Evolutionary conservation across 2,888 invertebrate genomes (phyloP), one percentile per base, ranked within the genome.

Genomic region (Holacanthella duospinosa): DNA sequence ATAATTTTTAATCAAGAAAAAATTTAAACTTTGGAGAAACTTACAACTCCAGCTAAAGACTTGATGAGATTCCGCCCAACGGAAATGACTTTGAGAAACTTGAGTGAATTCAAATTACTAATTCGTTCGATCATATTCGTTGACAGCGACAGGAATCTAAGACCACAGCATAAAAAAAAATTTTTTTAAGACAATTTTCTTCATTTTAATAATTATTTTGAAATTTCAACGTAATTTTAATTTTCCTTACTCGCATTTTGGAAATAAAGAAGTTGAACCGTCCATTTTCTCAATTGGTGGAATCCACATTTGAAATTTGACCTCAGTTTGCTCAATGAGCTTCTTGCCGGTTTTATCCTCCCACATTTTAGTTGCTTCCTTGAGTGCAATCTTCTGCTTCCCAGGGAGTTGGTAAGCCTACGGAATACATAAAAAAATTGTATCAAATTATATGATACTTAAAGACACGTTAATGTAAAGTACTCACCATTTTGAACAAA

Each of bases 271-370:
- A 27, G 95, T 79, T 1, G 87, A 84, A 64, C 62, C 66, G 75
- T 96, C 95, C 91, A 96, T 93, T 80, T 92, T 94, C 75, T 95
- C 95, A 61, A 96, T 90, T 0, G 94, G 92, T 0, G 93, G 94
- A 83, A 86, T 89, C 75, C 90, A 89, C 74, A 93, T 93, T 68
- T 86, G 87, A 55, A 96, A 79, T 65, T 85, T 85, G 1, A 96
- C 86, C 70, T 90, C 88, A 4, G 80, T 83, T 1, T 87, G 85
- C 66, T 89, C 87, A 0, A 81, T 79, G 0, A 86, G 84, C 56
- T 84, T 82, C 71, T 84, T 80, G 36, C 74, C 0, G 12, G 2
- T 12, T n/a, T 9, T 29, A 53, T 92, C 91, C 76, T 93, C 92
- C 90, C 91, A 94, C 77, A 82, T 83, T 75, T 88, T 86, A 43